Conservation (phyloP, 2,888 invertebrate genomes). For the Sphinx pinastri region DNA sequence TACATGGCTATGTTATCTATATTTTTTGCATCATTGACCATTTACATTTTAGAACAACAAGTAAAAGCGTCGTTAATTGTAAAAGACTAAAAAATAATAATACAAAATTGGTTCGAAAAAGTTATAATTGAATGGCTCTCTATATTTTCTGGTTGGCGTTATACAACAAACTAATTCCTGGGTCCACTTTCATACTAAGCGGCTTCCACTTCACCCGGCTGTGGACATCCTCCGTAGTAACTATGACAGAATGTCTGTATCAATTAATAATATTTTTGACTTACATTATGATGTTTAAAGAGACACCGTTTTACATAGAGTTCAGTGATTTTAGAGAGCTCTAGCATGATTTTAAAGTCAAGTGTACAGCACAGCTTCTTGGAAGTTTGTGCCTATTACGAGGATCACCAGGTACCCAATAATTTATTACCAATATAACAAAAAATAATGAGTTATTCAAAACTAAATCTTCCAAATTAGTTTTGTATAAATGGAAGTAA, state of each 20-base stretch:
- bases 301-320: background rate
- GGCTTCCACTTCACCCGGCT: too few species aligned
- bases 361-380: conserved; percentile 43
- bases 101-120: background rate
- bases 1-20: background rate
- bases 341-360: conserved; percentile 56
- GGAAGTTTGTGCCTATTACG: conserved; percentile 44
- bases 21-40: background rate
- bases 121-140: too few species aligned
- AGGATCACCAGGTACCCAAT: conserved; percentile 43
- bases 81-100: background rate
- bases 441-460: too few species aligned
- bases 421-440: conserved; percentile 22
- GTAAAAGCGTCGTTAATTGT: background rate
- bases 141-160: too few species aligned
- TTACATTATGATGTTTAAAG: too few species aligned
- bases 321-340: conserved; percentile 45
- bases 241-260: too few species aligned
- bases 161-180: too few species aligned
- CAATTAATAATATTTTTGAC: too few species aligned
- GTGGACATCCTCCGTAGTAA: too few species aligned
- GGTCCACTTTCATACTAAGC: too few species aligned
- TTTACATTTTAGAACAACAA: background rate
- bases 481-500: conserved; percentile 15
- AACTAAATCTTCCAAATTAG: too few species aligned